Percentiles rank a stretch among this genome's conserved stretches.
These are phyloP conservation scores for Rambutsinella grinnellia DNA, from an alignment of 2,888 invertebrate genomes.

Conservation along the genomic window DNA sequence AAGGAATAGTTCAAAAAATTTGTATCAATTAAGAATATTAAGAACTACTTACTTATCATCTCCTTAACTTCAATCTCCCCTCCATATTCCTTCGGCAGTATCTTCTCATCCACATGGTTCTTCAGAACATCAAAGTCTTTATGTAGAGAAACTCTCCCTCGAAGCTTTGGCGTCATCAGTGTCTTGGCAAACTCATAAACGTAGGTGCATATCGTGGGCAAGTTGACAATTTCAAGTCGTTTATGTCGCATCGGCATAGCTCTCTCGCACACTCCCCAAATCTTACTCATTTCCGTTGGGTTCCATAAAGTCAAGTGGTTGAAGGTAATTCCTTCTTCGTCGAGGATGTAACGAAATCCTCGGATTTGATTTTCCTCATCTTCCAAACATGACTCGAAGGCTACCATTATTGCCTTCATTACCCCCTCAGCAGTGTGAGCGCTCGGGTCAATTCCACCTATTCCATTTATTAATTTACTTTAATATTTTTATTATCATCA, in stretches of 20 bases:
- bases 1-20: constrained; percentile 15
- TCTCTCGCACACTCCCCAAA: constrained; percentile 86
- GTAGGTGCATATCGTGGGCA: constrained; percentile 81
- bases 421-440: constrained; percentile 83
- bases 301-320: constrained; percentile 84
- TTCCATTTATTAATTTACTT: too few species aligned
- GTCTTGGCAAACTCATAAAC: constrained; percentile 80
- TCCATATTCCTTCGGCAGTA: constrained; percentile 86
- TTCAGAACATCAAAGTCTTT: constrained; percentile 81
- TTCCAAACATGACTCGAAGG: constrained; percentile 84
- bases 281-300: constrained; percentile 81
- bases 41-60: constrained; percentile 80
- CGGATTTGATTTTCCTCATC: constrained; percentile 85
- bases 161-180: constrained; percentile 80
- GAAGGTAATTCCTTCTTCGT: constrained; percentile 86
- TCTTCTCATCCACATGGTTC: constrained; percentile 79
- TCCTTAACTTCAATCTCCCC: constrained; percentile 85
- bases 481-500: not conserved
- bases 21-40: not conserved
- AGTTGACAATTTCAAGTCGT: constrained; percentile 79
- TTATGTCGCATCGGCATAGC: constrained; percentile 85
- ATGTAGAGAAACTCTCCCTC: constrained; percentile 79
- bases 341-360: constrained; percentile 85
- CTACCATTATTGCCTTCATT: constrained; percentile 82
- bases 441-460: constrained; percentile 84